A percentile compares a stretch with the other conserved stretches of the same genome.
phyloP scores from a whole-genome alignment of 2,797 vertebrate species.

The Muscicapa striata region DNA sequence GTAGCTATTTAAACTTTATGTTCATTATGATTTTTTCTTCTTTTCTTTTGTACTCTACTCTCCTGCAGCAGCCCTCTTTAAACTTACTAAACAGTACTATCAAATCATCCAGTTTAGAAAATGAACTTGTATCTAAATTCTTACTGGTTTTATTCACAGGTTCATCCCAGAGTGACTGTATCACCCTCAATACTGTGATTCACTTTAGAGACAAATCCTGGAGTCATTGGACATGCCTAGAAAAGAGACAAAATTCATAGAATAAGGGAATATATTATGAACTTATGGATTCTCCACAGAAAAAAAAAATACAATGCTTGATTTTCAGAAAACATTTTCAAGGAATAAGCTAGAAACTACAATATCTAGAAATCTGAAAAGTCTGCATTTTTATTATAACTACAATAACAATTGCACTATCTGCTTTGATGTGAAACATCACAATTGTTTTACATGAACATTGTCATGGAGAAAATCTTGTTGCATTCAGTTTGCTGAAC shows the following conservation, averaged over 20 bases:
- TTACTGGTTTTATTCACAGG: neutral
- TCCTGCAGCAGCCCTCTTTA: neutral
- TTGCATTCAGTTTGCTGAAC: neutral
- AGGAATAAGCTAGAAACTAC: neutral
- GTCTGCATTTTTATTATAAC: neutral
- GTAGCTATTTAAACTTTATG: neutral
- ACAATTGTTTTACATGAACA: neutral
- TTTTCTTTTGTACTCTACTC: neutral
- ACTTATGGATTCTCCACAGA: neutral
- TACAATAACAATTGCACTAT: neutral
- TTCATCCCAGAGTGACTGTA: neutral
- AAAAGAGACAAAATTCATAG: neutral
- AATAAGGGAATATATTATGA: neutral
- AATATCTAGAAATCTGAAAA: neutral
- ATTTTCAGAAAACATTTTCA: neutral
- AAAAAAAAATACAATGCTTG: neutral
- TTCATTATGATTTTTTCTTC: too few species aligned
- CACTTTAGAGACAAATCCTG: neutral
- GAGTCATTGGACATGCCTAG: neutral
- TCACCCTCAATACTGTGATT: neutral
- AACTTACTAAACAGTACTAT: neutral
- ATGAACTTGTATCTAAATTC: neutral
- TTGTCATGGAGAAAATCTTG: neutral
- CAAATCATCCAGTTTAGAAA: neutral
- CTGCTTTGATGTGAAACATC: neutral